These are phyloP conservation scores for Protobothrops flavoviridis DNA, from an alignment of 2,113 vertebrate genomes.

Conservation along the genomic window DNA sequence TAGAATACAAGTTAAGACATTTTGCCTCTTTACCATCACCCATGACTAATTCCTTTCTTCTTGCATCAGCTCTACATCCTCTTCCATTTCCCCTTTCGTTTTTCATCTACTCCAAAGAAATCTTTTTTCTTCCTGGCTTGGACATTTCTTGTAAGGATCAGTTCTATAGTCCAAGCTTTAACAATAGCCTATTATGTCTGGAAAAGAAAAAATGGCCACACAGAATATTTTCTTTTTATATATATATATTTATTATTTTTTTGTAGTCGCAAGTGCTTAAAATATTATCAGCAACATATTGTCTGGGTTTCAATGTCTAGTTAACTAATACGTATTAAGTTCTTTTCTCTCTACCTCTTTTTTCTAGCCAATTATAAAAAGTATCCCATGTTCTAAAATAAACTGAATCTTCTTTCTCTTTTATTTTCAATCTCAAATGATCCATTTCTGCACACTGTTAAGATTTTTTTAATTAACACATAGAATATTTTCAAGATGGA, in stretches of 20 bases:
- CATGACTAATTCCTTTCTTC: background rate
- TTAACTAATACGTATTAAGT: too few species aligned
- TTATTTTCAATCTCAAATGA: too few species aligned
- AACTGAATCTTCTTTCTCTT: too few species aligned
- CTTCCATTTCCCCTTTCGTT: background rate
- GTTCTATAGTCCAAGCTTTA: background rate
- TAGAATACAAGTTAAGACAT: background rate
- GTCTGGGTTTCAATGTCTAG: too few species aligned
- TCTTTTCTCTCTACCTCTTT: too few species aligned
- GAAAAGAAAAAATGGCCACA: background rate
- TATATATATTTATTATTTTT: too few species aligned
- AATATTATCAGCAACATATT: too few species aligned
- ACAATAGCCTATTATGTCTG: background rate
- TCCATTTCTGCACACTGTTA: too few species aligned
- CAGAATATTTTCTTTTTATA: background rate
- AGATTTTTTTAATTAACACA: background rate
- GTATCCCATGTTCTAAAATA: too few species aligned
- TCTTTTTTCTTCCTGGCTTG: background rate
- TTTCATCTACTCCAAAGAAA: background rate
- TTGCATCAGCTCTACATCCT: background rate
- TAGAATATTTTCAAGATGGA: background rate
- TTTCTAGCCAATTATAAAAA: too few species aligned
- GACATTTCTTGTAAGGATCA: background rate
- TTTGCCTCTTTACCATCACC: background rate
- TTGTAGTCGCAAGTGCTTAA: too few species aligned